Percentiles rank a stretch among this genome's conserved stretches.
Evolutionary conservation across 2,888 invertebrate species (phyloP).

Genomic region (Dryadula phaetusa): DNA sequence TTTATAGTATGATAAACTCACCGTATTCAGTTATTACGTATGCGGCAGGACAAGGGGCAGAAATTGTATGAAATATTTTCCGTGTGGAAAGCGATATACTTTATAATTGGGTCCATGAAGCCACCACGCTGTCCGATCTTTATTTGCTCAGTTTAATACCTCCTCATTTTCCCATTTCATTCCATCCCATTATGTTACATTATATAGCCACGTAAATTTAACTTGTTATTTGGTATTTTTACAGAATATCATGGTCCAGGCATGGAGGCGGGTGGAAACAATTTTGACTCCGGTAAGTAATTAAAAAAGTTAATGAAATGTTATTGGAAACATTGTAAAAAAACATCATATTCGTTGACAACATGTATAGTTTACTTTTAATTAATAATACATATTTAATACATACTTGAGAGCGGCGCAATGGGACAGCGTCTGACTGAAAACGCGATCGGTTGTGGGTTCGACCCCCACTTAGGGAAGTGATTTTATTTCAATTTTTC

Average conservation of each 20-base stretch:
- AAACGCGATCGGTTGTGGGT: too few relatives aligned
- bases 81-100: not conserved
- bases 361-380: not conserved
- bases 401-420: too few relatives aligned
- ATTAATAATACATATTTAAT: too few relatives aligned
- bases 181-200: not conserved
- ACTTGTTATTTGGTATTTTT: slow-evolving; percentile 42
- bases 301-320: not conserved
- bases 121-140: slow-evolving; percentile 1
- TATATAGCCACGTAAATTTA: not conserved
- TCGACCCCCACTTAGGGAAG: too few relatives aligned
- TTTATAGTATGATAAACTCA: not conserved
- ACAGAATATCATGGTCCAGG: slow-evolving; percentile 92
- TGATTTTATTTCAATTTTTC: too few relatives aligned
- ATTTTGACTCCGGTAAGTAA: slow-evolving; percentile 90
- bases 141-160: slow-evolving; percentile 6
- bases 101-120: slow-evolving; percentile 8
- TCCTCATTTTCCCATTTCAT: not conserved
- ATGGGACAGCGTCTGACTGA: too few relatives aligned
- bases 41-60: too few relatives aligned
- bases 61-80: not conserved
- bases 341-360: not conserved
- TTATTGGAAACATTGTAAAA: slow-evolving; percentile 1
- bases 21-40: not conserved
- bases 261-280: slow-evolving; percentile 91